A percentile compares a stretch with the other conserved stretches of the same genome.
Evolutionary conservation across 2,113 vertebrate genomes (phyloP).

Genomic region (Aegypius monachus): DNA sequence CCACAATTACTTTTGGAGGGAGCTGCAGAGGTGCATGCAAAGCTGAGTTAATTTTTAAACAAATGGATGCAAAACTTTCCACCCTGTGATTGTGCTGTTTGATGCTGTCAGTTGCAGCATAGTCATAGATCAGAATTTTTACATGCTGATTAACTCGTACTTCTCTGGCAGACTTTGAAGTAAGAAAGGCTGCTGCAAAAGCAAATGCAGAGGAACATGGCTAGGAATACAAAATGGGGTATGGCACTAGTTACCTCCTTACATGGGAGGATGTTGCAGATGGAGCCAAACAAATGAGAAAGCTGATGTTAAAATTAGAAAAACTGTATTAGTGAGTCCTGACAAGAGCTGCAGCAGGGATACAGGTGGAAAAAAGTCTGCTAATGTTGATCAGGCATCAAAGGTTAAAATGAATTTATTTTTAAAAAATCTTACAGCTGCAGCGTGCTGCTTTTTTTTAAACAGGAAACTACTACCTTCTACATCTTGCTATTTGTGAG

Average conservation of each 20-base stretch:
- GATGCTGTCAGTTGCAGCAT: not conserved
- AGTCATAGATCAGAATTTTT: not conserved
- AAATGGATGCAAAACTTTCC: not conserved
- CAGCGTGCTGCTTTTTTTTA: not conserved
- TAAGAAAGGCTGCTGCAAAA: not conserved
- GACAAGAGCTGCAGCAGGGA: not conserved
- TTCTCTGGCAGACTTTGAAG: not conserved
- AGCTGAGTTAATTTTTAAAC: not conserved
- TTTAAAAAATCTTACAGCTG: not conserved
- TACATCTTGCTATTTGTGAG: not conserved
- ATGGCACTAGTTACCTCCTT: not conserved
- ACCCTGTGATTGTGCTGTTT: not conserved
- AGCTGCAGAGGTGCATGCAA: not conserved
- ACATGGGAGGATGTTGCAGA: not conserved
- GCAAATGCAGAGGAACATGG: not conserved
- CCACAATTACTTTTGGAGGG: not conserved
- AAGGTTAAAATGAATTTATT: not conserved
- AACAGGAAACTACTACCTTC: not conserved
- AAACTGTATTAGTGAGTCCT: not conserved
- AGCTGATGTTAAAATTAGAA: not conserved
- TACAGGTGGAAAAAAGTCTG: not conserved
- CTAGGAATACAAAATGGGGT: not conserved
- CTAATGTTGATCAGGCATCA: not conserved
- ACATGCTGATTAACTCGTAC: not conserved
- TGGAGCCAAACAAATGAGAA: not conserved